Conservation (phyloP, 2,888 invertebrate species). For the Ornithoptera alexandrae region DNA sequence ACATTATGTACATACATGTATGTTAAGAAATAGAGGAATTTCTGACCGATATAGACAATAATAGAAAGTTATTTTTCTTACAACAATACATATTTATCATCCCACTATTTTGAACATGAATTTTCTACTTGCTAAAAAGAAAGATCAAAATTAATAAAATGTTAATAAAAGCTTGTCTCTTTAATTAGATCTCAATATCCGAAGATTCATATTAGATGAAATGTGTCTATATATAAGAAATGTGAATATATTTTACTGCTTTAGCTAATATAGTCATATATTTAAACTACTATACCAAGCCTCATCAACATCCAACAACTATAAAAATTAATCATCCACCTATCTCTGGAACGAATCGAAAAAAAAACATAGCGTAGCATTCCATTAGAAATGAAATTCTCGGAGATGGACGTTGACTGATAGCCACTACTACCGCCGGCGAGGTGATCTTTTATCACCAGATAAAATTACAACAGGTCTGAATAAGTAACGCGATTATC, state of each 20-base stretch:
- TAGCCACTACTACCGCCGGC: background rate
- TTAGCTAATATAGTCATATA: background rate
- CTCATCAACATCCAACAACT: too few species aligned
- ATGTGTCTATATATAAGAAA: background rate
- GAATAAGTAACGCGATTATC: constrained; percentile 46
- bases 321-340: too few species aligned
- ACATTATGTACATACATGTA: background rate
- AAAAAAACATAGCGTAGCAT: constrained; percentile 15
- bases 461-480: constrained; percentile 39
- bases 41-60: background rate
- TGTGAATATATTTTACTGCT: background rate
- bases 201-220: background rate
- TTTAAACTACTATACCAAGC: background rate
- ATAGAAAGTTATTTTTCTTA: too few species aligned
- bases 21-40: background rate
- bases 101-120: background rate
- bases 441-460: constrained; percentile 32
- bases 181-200: too few species aligned
- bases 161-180: background rate
- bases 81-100: background rate
- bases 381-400: constrained; percentile 19
- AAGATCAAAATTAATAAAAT: background rate
- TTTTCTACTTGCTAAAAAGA: background rate
- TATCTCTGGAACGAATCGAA: constrained; percentile 16
- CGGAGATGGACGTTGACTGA: constrained; percentile 19